A percentile compares a stretch with the other conserved stretches of the same genome.
phyloP scores from a whole-genome alignment of 2,888 invertebrate genomes.

The Luffia ferchaultella region DNA sequence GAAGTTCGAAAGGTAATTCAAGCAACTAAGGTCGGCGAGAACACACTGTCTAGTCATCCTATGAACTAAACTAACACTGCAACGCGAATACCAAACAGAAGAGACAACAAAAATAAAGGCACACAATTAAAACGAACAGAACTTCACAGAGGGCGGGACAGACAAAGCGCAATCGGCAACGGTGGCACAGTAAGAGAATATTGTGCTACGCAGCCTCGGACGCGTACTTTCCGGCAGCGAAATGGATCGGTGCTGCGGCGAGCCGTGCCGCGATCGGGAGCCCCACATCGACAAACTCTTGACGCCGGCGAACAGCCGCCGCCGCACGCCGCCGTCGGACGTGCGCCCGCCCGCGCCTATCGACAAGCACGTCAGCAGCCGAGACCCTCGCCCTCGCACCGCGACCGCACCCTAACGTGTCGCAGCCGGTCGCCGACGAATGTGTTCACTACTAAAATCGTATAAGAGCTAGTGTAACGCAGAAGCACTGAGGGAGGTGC shows the following conservation, averaged over 20 bases:
- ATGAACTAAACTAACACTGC: slow-evolving; percentile 52
- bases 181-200: slow-evolving; percentile 48
- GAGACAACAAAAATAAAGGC: slow-evolving; percentile 35
- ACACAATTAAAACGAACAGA: slow-evolving; percentile 54
- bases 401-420: slow-evolving; percentile 52
- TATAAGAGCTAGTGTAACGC: slow-evolving; percentile 30
- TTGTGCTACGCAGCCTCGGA: slow-evolving; percentile 50
- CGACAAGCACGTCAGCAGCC: slow-evolving; percentile 58
- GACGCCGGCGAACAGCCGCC: slow-evolving; percentile 82
- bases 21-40: slow-evolving; percentile 1
- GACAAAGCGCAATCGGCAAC: slow-evolving; percentile 42
- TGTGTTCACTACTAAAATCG: slow-evolving; percentile 53
- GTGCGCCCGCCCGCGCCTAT: slow-evolving; percentile 53
- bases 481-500: background rate
- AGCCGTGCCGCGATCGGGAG: slow-evolving; percentile 71
- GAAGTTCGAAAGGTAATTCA: no score
- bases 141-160: slow-evolving; percentile 50
- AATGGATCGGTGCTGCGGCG: slow-evolving; percentile 83
- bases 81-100: slow-evolving; percentile 38
- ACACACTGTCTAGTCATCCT: slow-evolving; percentile 29
- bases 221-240: slow-evolving; percentile 87
- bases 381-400: slow-evolving; percentile 34
- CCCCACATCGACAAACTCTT: slow-evolving; percentile 81
- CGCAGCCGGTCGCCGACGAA: slow-evolving; percentile 49
- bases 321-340: slow-evolving; percentile 72